Percentiles rank a stretch among this genome's conserved stretches.
These are phyloP conservation scores for Diarsia brunnea DNA, from an alignment of 2,888 invertebrate species.

Conservation along the genomic window DNA sequence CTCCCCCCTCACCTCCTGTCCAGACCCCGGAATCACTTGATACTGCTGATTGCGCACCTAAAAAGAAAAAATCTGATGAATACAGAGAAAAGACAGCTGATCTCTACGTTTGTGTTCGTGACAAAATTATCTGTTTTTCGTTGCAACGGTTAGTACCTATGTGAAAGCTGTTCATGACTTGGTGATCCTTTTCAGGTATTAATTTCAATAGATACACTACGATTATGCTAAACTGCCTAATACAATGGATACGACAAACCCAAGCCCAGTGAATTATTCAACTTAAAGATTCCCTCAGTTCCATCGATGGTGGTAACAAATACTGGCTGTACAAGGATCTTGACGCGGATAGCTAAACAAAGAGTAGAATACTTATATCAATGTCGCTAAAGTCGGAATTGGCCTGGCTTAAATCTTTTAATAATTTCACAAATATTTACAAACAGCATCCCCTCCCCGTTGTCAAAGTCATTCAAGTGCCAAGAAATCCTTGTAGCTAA, in stretches of 20 bases:
- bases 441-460: background rate
- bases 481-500: background rate
- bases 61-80: background rate
- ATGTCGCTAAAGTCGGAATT: background rate
- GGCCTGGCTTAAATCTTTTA: background rate
- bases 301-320: background rate
- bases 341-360: background rate
- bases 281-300: background rate
- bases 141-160: background rate
- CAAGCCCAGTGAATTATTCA: background rate
- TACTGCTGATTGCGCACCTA: conserved; percentile 90
- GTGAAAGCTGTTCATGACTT: background rate
- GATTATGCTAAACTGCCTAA: background rate
- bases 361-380: no score
- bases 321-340: background rate
- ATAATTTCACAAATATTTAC: background rate
- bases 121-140: background rate
- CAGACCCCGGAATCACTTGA: conserved; percentile 92
- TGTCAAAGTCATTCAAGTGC: background rate
- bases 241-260: background rate
- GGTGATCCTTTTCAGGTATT: background rate
- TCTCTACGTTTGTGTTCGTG: background rate
- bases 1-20: conserved; percentile 85
- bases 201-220: background rate
- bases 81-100: background rate